Evolutionary conservation across 2,888 invertebrate genomes (phyloP).

Genomic region (Drosophila borborema): DNA sequence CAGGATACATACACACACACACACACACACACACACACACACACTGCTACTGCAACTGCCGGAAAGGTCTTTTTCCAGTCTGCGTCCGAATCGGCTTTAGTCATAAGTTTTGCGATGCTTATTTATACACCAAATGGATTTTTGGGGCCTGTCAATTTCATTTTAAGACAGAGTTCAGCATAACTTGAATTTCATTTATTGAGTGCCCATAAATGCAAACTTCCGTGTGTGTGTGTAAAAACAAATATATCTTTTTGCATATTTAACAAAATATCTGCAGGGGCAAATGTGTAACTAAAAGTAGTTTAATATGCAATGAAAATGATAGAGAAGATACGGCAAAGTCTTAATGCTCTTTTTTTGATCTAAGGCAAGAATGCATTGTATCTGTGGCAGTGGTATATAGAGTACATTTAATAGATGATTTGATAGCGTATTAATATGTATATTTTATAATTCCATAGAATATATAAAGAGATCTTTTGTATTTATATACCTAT

Average conservation of each 20-base stretch:
- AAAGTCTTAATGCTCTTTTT: background rate
- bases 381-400: background rate
- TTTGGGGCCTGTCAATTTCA: conserved; percentile 37
- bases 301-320: conserved; percentile 1
- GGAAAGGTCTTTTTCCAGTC: conserved; percentile 37
- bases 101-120: conserved; percentile 56
- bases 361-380: background rate
- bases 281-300: conserved; percentile 9
- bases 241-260: conserved; percentile 7
- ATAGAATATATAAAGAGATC: no score
- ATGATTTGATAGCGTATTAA: background rate
- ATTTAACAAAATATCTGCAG: background rate
- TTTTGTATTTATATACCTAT: no score
- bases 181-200: conserved; percentile 44
- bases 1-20: conserved; percentile 8
- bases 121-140: conserved; percentile 66
- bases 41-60: conserved; percentile 1
- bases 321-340: background rate
- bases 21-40: background rate
- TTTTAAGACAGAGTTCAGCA: conserved; percentile 22
- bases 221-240: conserved; percentile 2
- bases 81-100: conserved; percentile 53
- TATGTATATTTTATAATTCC: background rate
- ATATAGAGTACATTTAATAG: background rate
- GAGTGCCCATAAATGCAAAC: conserved; percentile 36